A percentile compares a stretch with the other conserved stretches of the same genome.
Evolutionary conservation across 2,113 vertebrate species (phyloP).

Genomic region (Sylvia atricapilla): DNA sequence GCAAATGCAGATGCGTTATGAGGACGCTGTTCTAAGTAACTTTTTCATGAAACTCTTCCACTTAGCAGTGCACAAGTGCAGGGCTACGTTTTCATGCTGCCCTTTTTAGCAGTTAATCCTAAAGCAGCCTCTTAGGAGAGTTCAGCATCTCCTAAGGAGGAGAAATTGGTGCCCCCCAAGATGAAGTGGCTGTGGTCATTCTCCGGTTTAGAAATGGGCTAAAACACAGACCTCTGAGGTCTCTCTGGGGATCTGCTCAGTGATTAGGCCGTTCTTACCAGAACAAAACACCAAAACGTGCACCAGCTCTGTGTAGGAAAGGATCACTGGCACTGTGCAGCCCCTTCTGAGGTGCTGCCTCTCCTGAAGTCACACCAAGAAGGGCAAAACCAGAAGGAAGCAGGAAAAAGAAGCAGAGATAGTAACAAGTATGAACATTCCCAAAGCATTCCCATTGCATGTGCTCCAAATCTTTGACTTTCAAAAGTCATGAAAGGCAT

Average conservation of each 20-base stretch:
- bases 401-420: not conserved
- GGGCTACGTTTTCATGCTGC: not conserved
- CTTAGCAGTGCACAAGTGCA: not conserved
- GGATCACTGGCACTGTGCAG: not conserved
- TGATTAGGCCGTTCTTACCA: not conserved
- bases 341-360: not conserved
- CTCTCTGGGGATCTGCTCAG: not conserved
- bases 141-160: not conserved
- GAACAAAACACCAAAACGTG: not conserved
- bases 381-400: not conserved
- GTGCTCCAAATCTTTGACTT: not conserved
- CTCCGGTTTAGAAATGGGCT: not conserved
- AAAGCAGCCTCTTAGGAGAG: not conserved
- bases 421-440: not conserved
- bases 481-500: not conserved
- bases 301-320: not conserved
- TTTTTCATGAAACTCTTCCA: not conserved
- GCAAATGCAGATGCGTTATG: not conserved
- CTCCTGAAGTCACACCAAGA: not conserved
- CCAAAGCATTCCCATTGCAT: not conserved
- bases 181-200: not conserved
- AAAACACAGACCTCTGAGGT: not conserved
- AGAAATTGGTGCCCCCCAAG: not conserved
- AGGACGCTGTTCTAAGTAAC: not conserved
- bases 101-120: not conserved